Conservation (phyloP, 1,140 invertebrate genomes). For the Cydia amplana region DNA sequence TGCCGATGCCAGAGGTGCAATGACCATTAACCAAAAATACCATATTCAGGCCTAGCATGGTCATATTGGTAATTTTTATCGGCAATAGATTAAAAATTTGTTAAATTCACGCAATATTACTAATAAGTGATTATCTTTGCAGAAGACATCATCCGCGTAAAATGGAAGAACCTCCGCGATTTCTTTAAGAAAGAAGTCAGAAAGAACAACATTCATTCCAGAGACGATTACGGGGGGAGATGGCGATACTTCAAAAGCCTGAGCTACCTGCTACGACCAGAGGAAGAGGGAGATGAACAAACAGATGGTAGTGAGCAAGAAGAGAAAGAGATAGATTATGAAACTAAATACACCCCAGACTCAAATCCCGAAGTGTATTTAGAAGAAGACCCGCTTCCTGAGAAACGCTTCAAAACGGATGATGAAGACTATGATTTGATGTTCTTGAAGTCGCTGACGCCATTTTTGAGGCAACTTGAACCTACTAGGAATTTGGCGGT, state of each 20-base stretch:
- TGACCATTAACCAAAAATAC: too few relatives aligned
- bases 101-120: too few relatives aligned
- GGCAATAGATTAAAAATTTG: too few relatives aligned
- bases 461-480: conserved; percentile 51
- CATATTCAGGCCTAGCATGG: too few relatives aligned
- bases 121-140: conserved; percentile 38
- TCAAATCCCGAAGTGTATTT: conserved; percentile 25
- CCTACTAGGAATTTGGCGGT: conserved; percentile 54
- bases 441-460: conserved; percentile 59
- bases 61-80: too few relatives aligned
- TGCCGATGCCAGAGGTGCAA: too few relatives aligned
- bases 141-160: conserved; percentile 46
- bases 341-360: conserved; percentile 20
- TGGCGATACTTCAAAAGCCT: conserved; percentile 54
- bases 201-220: conserved; percentile 34
- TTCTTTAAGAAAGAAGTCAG: conserved; percentile 50
- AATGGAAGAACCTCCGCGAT: conserved; percentile 60
- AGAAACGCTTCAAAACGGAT: conserved; percentile 32
- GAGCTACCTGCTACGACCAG: conserved; percentile 42
- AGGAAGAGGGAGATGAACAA: conserved; percentile 25
- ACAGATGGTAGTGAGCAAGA: conserved; percentile 24
- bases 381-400: conserved; percentile 34
- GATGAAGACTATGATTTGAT: conserved; percentile 58
- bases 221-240: conserved; percentile 45
- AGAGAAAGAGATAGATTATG: conserved; percentile 31